Evolutionary conservation across 2,797 vertebrate species (phyloP), one percentile per base, ranked within the genome.

Genomic region (Miichthys miiuy): DNA sequence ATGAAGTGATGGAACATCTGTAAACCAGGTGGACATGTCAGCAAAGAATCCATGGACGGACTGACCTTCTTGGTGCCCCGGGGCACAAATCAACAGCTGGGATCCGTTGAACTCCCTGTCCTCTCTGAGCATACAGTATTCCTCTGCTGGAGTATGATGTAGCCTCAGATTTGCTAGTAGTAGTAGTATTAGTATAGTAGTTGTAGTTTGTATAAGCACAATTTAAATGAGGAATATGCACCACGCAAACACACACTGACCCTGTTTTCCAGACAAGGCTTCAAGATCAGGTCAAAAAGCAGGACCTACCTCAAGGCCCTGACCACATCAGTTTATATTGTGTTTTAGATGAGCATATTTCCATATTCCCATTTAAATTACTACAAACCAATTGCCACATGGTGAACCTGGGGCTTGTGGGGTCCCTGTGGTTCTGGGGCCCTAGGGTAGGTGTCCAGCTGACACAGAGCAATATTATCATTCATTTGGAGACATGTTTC

Each of bases 121-220:
- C 20, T 42, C 13, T 58, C 56, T 13, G 38, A 18, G 20, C 30
- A 27, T 20, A 20, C 72, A 34, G 16, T 57, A 21, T 60, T 62
- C 12, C 42, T 38, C 3, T 21, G 27, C 21, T 75, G 50, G 25
- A 42, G 57, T 62, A 62, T 57, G 0, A 38, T 46, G 38, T n/a
- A 64, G 38, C 50, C 38, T 47, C 46, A 50, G 57, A 61, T 80
- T 47, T 34, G 16, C 14, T n/a, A 30, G 30, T 34, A 34, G 30
- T 34, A 30, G 6, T 30, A 30, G 30, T 34, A 34, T 2, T 34
- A 34, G 34, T 34, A 34, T 8, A 34, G 7, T 34, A 8, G 30
- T 6, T 55, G 13, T 20, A 25, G 48, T 73, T 68, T 81, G 44
- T 76, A 79, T 60, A 50, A 27, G 63, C 12, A 54, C 38, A 52